Evolutionary conservation across 2,113 vertebrate genomes (phyloP), one percentile per base, ranked within the genome.

Genomic region (Tachysurus fulvidraco): DNA sequence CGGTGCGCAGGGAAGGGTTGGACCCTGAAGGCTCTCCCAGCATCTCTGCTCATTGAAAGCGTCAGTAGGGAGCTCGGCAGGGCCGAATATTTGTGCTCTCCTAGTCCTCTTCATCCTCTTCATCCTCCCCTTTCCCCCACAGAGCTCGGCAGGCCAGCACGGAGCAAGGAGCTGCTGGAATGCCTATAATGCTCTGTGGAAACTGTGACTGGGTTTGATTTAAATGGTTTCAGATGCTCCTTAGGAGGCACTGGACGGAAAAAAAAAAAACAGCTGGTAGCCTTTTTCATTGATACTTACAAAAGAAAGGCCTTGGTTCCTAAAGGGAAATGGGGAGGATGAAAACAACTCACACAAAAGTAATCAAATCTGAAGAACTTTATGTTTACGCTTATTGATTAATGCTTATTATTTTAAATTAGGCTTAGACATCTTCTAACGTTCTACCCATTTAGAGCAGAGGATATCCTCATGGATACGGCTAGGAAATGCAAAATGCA

Each of bases 221-320:
- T 95, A 94, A 95, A 94, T 91, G 94, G 88, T 94, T 95, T 95
- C 94, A 95, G 94, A 94, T 95, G 94, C 91, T 90, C 90, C 88
- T 92, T 90, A 88, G 91, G 93, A 93, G 93, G 87, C 90, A 69
- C 62, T 52, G 8, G 76, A 77, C 13, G 44, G 91, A 52, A 88
- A 50, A 92, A 64, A 64, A 83, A 92, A 92, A 93, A 95, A 93
- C 94, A 95, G 94, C 94, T 95, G 95, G 92, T 90, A 93, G 87
- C 92, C 89, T 88, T 89, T 91, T 92, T 88, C 90, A 92, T 92
- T 93, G 94, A 94, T 92, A 92, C 89, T 89, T 91, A 91, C 91
- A 88, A 85, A 83, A 89, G 89, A 89, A 87, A 83, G 62, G 86
- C 89, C 71, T 83, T 80, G 89, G 87, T 88, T 91, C 89, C 91